phyloP scores from a whole-genome alignment of 2,797 vertebrate genomes.

The Sebastes glaucus region DNA sequence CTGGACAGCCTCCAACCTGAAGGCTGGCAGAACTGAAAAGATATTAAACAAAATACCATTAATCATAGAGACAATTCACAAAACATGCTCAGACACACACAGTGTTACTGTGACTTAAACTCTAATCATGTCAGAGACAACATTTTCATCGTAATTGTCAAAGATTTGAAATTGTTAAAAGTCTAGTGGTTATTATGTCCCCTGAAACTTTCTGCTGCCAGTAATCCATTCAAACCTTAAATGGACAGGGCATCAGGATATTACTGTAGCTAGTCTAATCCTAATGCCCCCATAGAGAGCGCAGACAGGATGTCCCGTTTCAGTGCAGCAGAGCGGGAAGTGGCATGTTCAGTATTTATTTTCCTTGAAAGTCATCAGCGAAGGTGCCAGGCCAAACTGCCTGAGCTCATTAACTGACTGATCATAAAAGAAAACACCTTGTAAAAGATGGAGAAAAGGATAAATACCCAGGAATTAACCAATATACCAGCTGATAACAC shows the following conservation, averaged over 20 bases:
- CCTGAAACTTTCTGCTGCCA: not conserved
- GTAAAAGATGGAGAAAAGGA: not conserved
- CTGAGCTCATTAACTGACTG: not conserved
- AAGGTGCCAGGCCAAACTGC: conserved; percentile 10
- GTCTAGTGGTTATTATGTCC: not conserved
- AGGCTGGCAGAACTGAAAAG: conserved; percentile 95
- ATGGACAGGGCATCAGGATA: not conserved
- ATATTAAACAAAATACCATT: conserved; percentile 11
- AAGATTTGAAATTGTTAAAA: not conserved
- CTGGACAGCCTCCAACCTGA: conserved; percentile 94
- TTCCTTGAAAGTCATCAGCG: conserved; percentile 35
- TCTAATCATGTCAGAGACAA: not conserved
- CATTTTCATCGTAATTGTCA: not conserved
- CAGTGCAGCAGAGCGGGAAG: conserved; percentile 59
- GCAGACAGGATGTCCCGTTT: conserved; percentile 72
- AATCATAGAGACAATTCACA: not conserved
- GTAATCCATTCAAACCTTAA: not conserved
- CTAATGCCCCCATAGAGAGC: conserved; percentile 22
- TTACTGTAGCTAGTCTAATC: conserved; percentile 8
- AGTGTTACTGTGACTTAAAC: not conserved
- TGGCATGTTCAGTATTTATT: conserved; percentile 32
- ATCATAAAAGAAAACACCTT: not conserved
- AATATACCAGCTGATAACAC: not conserved
- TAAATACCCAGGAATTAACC: conserved; percentile 1
- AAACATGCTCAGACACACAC: not conserved